Percentiles rank a stretch among this genome's conserved stretches.
Evolutionary conservation across 2,888 invertebrate species (phyloP).

Genomic region (Plemyria rubiginata): DNA sequence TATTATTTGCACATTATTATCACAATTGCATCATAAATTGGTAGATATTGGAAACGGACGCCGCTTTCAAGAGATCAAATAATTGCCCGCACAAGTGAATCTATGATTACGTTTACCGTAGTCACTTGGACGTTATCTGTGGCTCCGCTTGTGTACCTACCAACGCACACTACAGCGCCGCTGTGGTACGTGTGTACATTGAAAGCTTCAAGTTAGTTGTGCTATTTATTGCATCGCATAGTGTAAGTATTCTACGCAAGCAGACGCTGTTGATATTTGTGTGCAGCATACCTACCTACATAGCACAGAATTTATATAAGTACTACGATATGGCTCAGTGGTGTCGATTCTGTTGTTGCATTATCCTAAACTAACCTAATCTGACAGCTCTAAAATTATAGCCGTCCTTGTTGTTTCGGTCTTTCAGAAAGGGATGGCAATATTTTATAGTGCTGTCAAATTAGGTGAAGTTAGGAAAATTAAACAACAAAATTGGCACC

Average conservation of each 20-base stretch:
- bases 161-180: not conserved
- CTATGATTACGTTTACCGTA: conserved; percentile 1
- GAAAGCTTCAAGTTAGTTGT: conserved; percentile 9
- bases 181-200: conserved; percentile 13
- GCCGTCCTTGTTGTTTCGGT: no score
- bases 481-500: no score
- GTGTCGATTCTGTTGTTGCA: no score
- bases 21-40: no score
- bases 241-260: conserved; percentile 4
- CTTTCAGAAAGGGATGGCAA: no score
- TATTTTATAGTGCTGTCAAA: no score
- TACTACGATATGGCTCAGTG: no score
- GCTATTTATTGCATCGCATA: conserved; percentile 12
- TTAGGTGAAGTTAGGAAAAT: no score
- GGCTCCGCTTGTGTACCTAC: not conserved
- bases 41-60: not conserved
- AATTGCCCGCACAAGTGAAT: not conserved
- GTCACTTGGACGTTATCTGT: not conserved
- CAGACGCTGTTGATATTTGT: conserved; percentile 3
- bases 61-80: not conserved
- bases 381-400: no score
- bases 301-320: no score
- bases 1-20: no score
- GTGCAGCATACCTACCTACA: not conserved
- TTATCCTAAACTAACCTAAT: no score